Percentiles rank a stretch among this genome's conserved stretches.
Conservation (phyloP, 1,140 invertebrate genomes). For the Ridgeia piscesae region DNA sequence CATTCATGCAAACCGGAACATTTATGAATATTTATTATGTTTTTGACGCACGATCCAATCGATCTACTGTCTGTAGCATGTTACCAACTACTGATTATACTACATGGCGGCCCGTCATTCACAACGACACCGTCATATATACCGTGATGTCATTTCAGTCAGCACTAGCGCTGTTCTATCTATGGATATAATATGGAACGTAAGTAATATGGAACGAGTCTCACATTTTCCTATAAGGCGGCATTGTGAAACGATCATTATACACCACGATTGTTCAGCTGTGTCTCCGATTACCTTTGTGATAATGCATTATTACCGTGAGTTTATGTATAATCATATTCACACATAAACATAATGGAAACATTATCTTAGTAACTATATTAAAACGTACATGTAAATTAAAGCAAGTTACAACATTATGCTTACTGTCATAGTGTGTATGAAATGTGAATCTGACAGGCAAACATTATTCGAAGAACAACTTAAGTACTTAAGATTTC, state of each 20-base stretch:
- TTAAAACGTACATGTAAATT: too few species aligned
- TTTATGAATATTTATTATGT: background rate
- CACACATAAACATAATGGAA: too few species aligned
- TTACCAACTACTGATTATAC: background rate
- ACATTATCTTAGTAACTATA: too few species aligned
- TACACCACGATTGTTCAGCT: background rate
- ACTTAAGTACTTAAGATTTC: too few species aligned
- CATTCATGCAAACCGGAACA: background rate
- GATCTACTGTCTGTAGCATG: background rate
- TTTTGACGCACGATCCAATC: background rate
- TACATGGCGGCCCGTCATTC: background rate
- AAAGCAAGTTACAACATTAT: too few species aligned
- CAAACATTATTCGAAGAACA: too few species aligned
- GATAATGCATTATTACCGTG: background rate
- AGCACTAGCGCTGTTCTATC: background rate
- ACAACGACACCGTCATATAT: background rate
- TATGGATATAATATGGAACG: too few species aligned
- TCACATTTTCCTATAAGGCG: background rate
- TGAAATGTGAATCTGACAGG: too few species aligned
- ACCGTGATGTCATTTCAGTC: background rate
- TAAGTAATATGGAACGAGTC: background rate
- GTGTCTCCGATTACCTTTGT: background rate
- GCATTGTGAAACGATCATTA: background rate
- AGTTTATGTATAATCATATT: background rate
- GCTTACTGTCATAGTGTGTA: too few species aligned